Percentiles rank a stretch among this genome's conserved stretches.
Evolutionary conservation across 2,113 vertebrate genomes (phyloP).

Genomic region (Stictonetta naevosa): DNA sequence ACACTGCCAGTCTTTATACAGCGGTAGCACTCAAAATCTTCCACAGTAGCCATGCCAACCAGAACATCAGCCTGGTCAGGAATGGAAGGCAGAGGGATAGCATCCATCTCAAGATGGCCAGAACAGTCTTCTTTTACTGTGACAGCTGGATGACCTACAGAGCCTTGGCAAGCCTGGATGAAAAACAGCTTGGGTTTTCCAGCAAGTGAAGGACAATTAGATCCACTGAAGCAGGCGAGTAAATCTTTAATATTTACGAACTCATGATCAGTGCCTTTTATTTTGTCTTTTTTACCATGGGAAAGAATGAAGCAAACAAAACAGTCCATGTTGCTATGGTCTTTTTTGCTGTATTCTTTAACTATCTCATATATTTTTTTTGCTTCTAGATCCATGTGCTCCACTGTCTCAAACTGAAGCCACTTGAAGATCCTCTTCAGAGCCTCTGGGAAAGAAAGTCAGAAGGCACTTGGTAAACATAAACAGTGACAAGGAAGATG

Average conservation of each 20-base stretch:
- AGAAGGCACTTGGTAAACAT: conserved; percentile 7
- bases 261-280: conserved; percentile 73
- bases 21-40: conserved; percentile 67
- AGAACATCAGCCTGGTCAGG: conserved; percentile 78
- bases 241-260: conserved; percentile 62
- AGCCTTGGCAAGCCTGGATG: conserved; percentile 79
- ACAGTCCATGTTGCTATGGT: conserved; percentile 74
- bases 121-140: background rate
- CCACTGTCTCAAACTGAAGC: conserved; percentile 76
- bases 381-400: conserved; percentile 63
- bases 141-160: background rate
- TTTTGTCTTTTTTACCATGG: conserved; percentile 74
- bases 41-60: conserved; percentile 80
- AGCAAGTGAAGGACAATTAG: conserved; percentile 60
- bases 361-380: conserved; percentile 21
- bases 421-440: conserved; percentile 67
- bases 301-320: conserved; percentile 83
- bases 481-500: background rate
- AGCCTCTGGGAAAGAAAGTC: conserved; percentile 55
- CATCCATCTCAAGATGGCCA: conserved; percentile 44
- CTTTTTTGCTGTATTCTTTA: background rate
- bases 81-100: conserved; percentile 17
- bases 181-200: conserved; percentile 81
- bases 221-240: conserved; percentile 72
- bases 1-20: conserved; percentile 49